Base-by-base conservation (phyloP, 2,113 vertebrate species). In the Alethe castanea region DNA sequence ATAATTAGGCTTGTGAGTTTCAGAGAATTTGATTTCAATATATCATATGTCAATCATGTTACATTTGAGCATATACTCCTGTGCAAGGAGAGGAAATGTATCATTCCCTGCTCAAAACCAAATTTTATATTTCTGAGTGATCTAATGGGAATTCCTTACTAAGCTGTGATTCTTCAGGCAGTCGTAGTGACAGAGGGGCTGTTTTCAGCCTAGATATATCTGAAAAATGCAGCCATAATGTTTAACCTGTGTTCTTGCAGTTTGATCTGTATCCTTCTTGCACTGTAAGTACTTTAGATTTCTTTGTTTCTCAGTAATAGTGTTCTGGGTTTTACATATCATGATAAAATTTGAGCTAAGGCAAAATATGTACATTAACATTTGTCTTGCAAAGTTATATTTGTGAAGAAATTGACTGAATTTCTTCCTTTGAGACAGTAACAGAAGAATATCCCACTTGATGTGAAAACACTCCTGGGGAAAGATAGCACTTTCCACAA, bases 61-160 rank as follows among this genome's bases (percentile, higher is more conserved):
- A 14, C 5, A 19, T 69, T 82, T 0, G 1, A 77, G 7, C 18
- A 19, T 48, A 6, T 67, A 14, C 12, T 47, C 5, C 16, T 57
- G 28, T 53, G 22, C 44, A 61, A 77, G 36, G 35, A 73, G 45
- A 81, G 23, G 22, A 93, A 85, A 69, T 14, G 9, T 31, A 44
- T 6, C 28, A 72, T 83, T 77, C 23, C 8, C 8, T 69, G 28
- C 22, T 73, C n/a, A 65, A 77, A 78, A 38, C 1, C 0, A 0
- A 26, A 12, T 29, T 35, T 69, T 71, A 11, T 65, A 33, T 73
- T 53, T 31, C 3, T 20, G 12, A 17, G 15, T 65, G 35, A 73
- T 60, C 35, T 83, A 26, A 48, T 56, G 40, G 22, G 7, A n/a
- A 8, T 29, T 56, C 14, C 3, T 48, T 20, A 24, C 10, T 36